Evolutionary conservation across 2,113 vertebrate species (phyloP).

Genomic region (Pterocles burchelli): DNA sequence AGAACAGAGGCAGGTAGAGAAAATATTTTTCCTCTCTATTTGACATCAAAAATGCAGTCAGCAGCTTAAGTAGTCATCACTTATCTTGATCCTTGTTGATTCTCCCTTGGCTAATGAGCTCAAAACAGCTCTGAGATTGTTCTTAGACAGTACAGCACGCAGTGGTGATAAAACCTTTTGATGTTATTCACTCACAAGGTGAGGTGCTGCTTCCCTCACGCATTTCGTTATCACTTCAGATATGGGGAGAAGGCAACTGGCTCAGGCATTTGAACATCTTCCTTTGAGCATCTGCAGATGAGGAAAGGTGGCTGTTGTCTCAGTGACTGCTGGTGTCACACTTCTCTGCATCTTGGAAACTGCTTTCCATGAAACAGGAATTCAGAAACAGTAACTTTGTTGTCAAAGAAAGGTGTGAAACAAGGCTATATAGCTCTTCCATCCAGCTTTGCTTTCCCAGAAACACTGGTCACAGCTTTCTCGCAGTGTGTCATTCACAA

Average conservation of each 20-base stretch:
- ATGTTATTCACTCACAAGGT: background rate
- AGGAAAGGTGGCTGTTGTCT: background rate
- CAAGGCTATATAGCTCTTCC: background rate
- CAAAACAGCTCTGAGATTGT: background rate
- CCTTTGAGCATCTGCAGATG: background rate
- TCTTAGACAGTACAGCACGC: background rate
- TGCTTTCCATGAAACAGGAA: background rate
- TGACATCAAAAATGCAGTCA: background rate
- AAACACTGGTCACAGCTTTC: background rate
- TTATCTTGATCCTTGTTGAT: background rate
- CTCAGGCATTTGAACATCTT: background rate
- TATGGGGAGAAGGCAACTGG: background rate
- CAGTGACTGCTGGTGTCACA: background rate
- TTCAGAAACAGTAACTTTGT: background rate
- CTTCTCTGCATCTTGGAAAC: background rate
- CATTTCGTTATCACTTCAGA: background rate
- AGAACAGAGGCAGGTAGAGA: background rate
- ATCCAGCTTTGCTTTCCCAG: background rate
- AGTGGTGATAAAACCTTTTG: background rate
- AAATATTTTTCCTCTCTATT: background rate
- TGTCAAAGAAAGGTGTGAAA: background rate
- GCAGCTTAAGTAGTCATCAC: background rate
- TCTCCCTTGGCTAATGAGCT: background rate
- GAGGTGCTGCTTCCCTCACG: background rate
- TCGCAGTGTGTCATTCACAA: rapidly evolving